phyloP scores from a whole-genome alignment of 2,888 invertebrate species.

The Cheilosia impressa region DNA sequence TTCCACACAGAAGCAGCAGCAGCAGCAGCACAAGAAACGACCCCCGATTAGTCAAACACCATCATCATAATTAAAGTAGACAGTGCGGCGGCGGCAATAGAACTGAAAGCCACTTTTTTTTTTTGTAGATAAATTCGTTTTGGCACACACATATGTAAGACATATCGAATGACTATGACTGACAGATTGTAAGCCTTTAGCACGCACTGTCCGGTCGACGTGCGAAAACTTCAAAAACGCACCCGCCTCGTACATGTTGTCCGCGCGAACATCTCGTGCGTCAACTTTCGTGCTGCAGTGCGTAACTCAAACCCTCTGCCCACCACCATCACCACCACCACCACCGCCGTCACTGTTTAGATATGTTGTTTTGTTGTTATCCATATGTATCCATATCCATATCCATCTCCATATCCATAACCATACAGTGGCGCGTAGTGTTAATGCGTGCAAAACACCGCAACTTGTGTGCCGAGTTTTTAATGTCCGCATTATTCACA shows the following conservation, averaged over 20 bases:
- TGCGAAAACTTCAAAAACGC: conserved; percentile 67
- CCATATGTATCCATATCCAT: conserved; percentile 5
- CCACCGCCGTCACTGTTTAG: conserved; percentile 8
- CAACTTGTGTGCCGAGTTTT: conserved; percentile 68
- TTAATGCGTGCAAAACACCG: conserved; percentile 71
- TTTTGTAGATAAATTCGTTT: conserved; percentile 41
- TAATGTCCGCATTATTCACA: conserved; percentile 75
- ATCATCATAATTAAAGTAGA: conserved; percentile 63
- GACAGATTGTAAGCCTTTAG: conserved; percentile 4
- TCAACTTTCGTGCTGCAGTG: conserved; percentile 47
- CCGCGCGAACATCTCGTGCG: conserved; percentile 24
- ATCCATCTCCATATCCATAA: conserved; percentile 20
- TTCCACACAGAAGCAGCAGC: conserved; percentile 18
- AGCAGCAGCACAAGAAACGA: conserved; percentile 20
- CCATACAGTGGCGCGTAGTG: conserved; percentile 48
- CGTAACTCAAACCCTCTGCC: conserved; percentile 38
- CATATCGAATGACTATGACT: conserved; percentile 6
- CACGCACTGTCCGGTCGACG: conserved; percentile 44
- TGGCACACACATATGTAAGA: conserved; percentile 21
- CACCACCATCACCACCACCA: neutral
- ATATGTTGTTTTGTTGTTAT: conserved; percentile 23
- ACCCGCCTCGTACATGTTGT: conserved; percentile 23
- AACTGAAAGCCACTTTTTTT: neutral
- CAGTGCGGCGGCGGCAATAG: conserved; percentile 38
- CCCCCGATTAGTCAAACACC: conserved; percentile 53